These are phyloP conservation scores for Schizopygopsis pylzovi DNA, from an alignment of 2,797 vertebrate species.

Conservation along the genomic window DNA sequence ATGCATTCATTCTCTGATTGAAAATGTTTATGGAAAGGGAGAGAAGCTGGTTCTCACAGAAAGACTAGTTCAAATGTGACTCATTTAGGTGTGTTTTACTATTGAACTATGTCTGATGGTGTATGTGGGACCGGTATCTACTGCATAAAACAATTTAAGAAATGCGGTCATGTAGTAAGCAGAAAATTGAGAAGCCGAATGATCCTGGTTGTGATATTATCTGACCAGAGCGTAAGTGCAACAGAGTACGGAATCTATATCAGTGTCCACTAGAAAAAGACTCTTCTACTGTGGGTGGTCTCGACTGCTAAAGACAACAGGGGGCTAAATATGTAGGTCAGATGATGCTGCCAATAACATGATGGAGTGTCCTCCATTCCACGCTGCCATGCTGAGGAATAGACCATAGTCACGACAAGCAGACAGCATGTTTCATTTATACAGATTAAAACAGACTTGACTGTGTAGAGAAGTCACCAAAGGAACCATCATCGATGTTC, in stretches of 20 bases:
- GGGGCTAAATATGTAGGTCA: constrained; percentile 13
- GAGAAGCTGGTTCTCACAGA: neutral
- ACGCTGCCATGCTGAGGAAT: neutral
- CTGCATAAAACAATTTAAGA: neutral
- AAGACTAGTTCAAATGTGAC: neutral
- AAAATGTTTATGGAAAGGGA: neutral
- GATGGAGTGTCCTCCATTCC: constrained; percentile 33
- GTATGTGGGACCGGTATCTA: neutral
- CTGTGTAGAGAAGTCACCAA: neutral
- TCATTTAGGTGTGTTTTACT: neutral
- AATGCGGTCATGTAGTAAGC: neutral
- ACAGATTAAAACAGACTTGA: neutral
- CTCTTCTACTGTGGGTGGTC: constrained; percentile 39
- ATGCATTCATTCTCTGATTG: neutral
- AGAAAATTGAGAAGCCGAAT: neutral
- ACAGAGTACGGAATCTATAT: neutral
- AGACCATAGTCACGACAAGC: neutral
- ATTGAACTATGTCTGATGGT: neutral
- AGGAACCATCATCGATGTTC: too few relatives aligned
- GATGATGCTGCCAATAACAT: constrained; percentile 21
- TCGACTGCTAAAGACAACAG: constrained; percentile 19
- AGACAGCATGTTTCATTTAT: neutral
- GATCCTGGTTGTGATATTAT: neutral
- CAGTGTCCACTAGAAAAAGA: constrained; percentile 7
- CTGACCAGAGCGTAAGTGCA: neutral